A percentile compares a stretch with the other conserved stretches of the same genome.
Evolutionary conservation across 2,113 vertebrate genomes (phyloP).

Genomic region (Pardalotus punctatus): DNA sequence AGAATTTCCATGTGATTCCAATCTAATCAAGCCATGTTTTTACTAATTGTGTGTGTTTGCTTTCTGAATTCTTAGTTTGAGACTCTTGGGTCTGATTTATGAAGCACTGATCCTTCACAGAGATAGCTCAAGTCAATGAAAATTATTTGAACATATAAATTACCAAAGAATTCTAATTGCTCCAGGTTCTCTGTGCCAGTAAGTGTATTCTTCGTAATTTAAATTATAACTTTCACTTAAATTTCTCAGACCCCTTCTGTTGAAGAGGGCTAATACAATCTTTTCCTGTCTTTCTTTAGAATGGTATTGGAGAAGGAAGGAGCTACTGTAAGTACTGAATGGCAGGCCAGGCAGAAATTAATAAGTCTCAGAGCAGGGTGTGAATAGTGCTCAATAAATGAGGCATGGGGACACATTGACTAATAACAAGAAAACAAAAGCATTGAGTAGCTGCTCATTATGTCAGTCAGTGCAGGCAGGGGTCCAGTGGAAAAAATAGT

Average conservation of each 20-base stretch:
- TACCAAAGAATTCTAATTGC: background rate
- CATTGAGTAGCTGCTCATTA: slow-evolving; percentile 50
- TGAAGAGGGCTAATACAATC: background rate
- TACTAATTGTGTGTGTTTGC: background rate
- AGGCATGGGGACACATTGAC: slow-evolving; percentile 31
- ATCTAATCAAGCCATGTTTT: slow-evolving; percentile 18
- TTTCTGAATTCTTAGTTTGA: slow-evolving; percentile 7
- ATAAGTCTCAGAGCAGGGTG: background rate
- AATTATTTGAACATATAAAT: background rate
- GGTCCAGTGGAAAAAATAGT: slow-evolving; percentile 49
- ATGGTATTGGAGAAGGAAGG: background rate
- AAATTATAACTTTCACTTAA: background rate
- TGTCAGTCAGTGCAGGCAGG: slow-evolving; percentile 51
- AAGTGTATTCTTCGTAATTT: background rate
- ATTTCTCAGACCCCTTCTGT: background rate
- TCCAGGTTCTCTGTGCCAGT: background rate
- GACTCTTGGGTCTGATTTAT: slow-evolving; percentile 39
- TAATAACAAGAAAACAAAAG: slow-evolving; percentile 52
- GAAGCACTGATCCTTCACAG: background rate
- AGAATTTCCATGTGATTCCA: background rate
- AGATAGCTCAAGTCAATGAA: background rate
- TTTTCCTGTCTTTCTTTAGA: background rate
- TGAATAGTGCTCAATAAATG: slow-evolving; percentile 32
- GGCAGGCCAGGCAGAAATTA: slow-evolving; percentile 35
- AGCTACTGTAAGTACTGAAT: background rate